These are phyloP conservation scores for Daboia siamensis DNA, from an alignment of 2,113 vertebrate genomes.

Conservation along the genomic window DNA sequence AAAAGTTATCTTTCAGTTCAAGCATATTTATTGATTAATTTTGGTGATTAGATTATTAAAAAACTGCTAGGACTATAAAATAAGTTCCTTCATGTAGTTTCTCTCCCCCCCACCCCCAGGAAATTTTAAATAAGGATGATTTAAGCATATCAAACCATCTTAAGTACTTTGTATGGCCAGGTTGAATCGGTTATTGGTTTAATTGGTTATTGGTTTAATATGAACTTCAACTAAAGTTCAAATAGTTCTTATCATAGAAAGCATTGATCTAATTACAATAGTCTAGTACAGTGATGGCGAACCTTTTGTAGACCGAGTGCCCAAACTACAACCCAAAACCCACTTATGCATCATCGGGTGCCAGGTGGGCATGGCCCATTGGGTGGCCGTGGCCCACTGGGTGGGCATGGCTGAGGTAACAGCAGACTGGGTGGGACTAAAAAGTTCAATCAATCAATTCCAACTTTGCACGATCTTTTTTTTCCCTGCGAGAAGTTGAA, in stretches of 20 bases:
- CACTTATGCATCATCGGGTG: too few species aligned
- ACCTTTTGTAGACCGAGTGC: too few species aligned
- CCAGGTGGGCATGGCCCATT: too few species aligned
- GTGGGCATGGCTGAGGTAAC: too few species aligned
- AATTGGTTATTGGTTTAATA: conserved; percentile 22
- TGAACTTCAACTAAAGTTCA: conserved; percentile 19
- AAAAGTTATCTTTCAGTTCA: neutral
- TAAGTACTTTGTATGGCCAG: conserved; percentile 48
- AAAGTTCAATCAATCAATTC: too few species aligned
- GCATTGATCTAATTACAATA: conserved; percentile 4
- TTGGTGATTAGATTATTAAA: neutral
- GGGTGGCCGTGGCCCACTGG: too few species aligned
- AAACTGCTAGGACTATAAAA: neutral
- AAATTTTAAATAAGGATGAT: conserved; percentile 32
- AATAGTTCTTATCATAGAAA: neutral
- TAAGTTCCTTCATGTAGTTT: neutral
- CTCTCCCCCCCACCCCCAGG: neutral
- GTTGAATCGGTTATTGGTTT: conserved; percentile 21
- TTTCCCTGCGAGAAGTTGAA: too few species aligned
- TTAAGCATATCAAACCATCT: conserved; percentile 43
- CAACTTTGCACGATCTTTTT: too few species aligned
- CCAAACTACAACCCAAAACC: too few species aligned
- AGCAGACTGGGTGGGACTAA: too few species aligned
- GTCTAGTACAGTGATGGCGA: neutral
- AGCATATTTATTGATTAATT: neutral